Conservation (phyloP, 2,113 vertebrate species). For the Bos javanicus region DNA sequence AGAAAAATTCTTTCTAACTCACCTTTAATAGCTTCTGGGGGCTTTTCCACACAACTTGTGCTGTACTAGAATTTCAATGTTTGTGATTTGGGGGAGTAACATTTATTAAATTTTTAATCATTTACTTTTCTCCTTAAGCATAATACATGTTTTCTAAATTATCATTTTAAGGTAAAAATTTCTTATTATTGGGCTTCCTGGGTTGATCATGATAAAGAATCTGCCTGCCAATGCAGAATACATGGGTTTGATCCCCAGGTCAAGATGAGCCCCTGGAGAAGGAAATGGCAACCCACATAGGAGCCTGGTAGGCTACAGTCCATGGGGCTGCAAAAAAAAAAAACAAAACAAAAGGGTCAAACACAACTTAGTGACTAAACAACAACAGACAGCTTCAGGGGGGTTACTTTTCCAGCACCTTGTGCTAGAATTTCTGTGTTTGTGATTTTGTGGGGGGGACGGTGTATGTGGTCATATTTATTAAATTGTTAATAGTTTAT, state of each 20-base stretch:
- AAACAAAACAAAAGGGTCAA: not conserved
- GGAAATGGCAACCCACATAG: not conserved
- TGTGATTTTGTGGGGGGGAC: not conserved
- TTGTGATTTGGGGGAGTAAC: not conserved
- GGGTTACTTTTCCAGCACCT: not conserved
- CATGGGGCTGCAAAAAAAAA: not conserved
- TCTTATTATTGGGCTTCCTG: not conserved
- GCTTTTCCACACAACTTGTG: not conserved
- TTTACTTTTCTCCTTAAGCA: not conserved
- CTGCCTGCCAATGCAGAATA: not conserved
- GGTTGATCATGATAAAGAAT: not conserved
- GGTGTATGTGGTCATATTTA: not conserved
- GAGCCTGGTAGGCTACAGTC: not conserved
- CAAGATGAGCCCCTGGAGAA: not conserved
- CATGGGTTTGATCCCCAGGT: not conserved
- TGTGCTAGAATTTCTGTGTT: not conserved
- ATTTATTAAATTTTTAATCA: not conserved
- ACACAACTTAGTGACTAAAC: not conserved
- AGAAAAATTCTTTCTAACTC: not conserved
- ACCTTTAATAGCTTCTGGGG: not conserved
- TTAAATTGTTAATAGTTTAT: not conserved
- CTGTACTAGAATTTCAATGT: not conserved
- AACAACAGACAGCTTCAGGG: not conserved
- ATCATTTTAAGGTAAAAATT: not conserved
- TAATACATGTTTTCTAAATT: not conserved